Evolutionary conservation across 2,888 invertebrate species (phyloP).

Genomic region (Sphaerophoria taeniata): DNA sequence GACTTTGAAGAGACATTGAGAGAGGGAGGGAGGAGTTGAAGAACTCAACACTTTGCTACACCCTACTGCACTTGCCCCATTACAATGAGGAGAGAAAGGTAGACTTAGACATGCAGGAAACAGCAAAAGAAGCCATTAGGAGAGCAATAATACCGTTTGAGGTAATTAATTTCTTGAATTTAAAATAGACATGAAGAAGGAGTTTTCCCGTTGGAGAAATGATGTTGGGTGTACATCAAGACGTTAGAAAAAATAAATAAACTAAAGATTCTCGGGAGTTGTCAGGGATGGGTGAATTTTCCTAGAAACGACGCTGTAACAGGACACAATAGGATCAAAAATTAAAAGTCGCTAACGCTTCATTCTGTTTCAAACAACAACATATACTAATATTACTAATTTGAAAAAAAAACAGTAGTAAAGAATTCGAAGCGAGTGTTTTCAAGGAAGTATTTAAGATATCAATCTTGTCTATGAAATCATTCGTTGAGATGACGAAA

Average conservation of each 20-base stretch:
- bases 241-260: not conserved
- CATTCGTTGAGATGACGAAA: too few species aligned
- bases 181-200: constrained; percentile 7
- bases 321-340: too few species aligned
- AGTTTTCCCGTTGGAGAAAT: not conserved
- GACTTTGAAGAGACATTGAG: not conserved
- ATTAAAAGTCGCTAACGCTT: too few species aligned
- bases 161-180: constrained; percentile 63
- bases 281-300: constrained; percentile 1
- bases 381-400: too few species aligned
- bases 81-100: not conserved
- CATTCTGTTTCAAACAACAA: too few species aligned
- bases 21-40: constrained; percentile 31
- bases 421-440: too few species aligned
- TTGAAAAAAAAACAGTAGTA: too few species aligned
- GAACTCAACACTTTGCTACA: constrained; percentile 62
- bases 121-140: constrained; percentile 61
- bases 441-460: too few species aligned
- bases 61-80: constrained; percentile 32
- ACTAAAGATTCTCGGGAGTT: not conserved
- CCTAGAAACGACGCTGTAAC: not conserved
- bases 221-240: not conserved
- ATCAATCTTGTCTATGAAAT: too few species aligned
- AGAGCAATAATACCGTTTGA: constrained; percentile 45
- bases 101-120: constrained; percentile 15